These are phyloP conservation scores for Acrocephalus kingi DNA, from an alignment of 2,113 vertebrate genomes.

Conservation along the genomic window DNA sequence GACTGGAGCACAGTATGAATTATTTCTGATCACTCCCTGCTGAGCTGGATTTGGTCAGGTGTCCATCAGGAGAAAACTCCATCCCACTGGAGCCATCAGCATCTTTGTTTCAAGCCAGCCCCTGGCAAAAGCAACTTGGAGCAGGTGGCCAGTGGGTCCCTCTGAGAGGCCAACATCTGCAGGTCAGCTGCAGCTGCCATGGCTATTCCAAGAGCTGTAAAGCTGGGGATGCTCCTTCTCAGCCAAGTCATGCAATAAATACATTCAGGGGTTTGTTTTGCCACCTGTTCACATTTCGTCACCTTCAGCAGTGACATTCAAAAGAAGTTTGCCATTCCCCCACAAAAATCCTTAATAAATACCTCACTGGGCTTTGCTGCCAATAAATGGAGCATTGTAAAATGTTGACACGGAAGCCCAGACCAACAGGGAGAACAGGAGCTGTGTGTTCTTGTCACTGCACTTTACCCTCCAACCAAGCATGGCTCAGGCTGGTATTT, in stretches of 20 bases:
- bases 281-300: background rate
- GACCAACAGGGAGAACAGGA: background rate
- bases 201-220: background rate
- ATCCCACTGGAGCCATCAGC: background rate
- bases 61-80: background rate
- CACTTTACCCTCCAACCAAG: background rate
- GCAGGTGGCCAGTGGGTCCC: background rate
- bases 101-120: background rate
- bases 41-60: background rate
- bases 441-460: background rate
- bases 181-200: background rate
- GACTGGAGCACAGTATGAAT: background rate
- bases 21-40: background rate
- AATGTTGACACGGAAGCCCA: background rate
- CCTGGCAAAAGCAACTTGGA: background rate
- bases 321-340: background rate
- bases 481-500: background rate
- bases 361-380: background rate
- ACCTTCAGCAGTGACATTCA: background rate
- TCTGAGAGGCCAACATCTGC: background rate
- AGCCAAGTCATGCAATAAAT: background rate
- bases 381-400: background rate
- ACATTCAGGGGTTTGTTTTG: background rate
- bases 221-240: background rate
- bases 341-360: background rate